Conservation (phyloP, 1,140 invertebrate genomes). For the Drosophila tristis region DNA sequence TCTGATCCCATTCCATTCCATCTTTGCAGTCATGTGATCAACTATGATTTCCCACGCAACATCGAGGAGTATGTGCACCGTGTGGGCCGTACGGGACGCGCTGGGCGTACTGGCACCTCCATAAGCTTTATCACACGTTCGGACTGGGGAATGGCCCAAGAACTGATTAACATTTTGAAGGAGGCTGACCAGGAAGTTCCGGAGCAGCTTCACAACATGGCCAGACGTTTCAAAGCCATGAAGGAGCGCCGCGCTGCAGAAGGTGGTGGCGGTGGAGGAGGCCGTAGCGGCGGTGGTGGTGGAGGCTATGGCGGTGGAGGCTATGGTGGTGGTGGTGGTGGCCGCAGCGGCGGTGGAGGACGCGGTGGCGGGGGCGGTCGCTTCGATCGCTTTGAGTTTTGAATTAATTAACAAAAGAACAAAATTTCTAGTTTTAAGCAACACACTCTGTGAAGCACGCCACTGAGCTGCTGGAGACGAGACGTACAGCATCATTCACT, state of each 20-base stretch:
- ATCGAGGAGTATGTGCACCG: slow-evolving; percentile 96
- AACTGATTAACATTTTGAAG: slow-evolving; percentile 93
- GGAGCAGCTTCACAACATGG: slow-evolving; percentile 89
- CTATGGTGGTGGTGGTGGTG: slow-evolving; percentile 32
- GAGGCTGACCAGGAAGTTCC: slow-evolving; percentile 91
- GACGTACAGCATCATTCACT: too few relatives aligned
- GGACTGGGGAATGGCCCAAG: slow-evolving; percentile 91
- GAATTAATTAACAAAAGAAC: background rate
- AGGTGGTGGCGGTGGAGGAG: slow-evolving; percentile 71
- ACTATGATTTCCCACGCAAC: slow-evolving; percentile 95
- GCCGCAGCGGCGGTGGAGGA: slow-evolving; percentile 10
- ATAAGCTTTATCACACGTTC: slow-evolving; percentile 91
- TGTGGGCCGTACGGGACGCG: slow-evolving; percentile 94
- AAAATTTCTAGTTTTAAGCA: slow-evolving; percentile 19
- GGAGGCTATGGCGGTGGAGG: slow-evolving; percentile 50
- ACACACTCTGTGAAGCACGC: background rate
- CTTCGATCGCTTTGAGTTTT: slow-evolving; percentile 9
- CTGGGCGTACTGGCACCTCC: slow-evolving; percentile 92
- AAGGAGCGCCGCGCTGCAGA: slow-evolving; percentile 86
- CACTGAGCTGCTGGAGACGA: too few relatives aligned
- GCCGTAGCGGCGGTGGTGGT: slow-evolving; percentile 32
- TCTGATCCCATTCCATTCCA: background rate
- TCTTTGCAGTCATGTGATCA: slow-evolving; percentile 87
- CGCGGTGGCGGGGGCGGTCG: slow-evolving; percentile 24
- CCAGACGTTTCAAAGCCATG: slow-evolving; percentile 87